Conservation (phyloP, 2,888 invertebrate species). For the Meiosimyza decipiens region DNA sequence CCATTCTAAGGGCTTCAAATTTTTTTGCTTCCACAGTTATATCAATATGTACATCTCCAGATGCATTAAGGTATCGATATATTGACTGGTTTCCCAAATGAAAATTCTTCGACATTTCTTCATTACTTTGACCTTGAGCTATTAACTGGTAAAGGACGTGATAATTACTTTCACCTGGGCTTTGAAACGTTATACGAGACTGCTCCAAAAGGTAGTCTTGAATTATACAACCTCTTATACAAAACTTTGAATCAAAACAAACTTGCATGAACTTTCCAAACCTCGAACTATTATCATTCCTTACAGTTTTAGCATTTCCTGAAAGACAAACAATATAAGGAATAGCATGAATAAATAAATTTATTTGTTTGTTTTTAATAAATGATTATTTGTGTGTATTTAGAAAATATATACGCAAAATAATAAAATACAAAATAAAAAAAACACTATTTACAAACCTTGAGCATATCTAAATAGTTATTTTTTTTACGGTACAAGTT, state of each 20-base stretch:
- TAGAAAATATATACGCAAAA: no score
- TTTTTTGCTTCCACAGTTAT: constrained; percentile 75
- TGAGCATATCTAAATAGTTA: no score
- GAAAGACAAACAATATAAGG: constrained; percentile 47
- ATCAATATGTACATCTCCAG: constrained; percentile 77
- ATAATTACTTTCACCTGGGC: constrained; percentile 87
- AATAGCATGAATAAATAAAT: not conserved
- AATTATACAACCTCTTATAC: constrained; percentile 91
- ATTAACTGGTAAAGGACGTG: constrained; percentile 93
- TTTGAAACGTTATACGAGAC: constrained; percentile 90
- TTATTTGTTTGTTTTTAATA: no score
- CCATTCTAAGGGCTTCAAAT: constrained; percentile 86
- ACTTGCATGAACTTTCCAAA: constrained; percentile 98
- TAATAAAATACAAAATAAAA: no score
- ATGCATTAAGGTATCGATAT: constrained; percentile 86
- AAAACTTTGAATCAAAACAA: constrained; percentile 87
- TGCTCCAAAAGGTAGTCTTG: constrained; percentile 92
- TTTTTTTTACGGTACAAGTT: no score
- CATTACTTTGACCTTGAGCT: constrained; percentile 84
- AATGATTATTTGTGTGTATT: no score
- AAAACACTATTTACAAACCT: no score
- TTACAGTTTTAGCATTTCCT: constrained; percentile 94
- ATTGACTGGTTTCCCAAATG: constrained; percentile 79
- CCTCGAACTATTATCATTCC: constrained; percentile 92
- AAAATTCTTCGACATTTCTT: constrained; percentile 79